Evolutionary conservation across 2,888 invertebrate species (phyloP).

Genomic region (Epinotia demarniana): DNA sequence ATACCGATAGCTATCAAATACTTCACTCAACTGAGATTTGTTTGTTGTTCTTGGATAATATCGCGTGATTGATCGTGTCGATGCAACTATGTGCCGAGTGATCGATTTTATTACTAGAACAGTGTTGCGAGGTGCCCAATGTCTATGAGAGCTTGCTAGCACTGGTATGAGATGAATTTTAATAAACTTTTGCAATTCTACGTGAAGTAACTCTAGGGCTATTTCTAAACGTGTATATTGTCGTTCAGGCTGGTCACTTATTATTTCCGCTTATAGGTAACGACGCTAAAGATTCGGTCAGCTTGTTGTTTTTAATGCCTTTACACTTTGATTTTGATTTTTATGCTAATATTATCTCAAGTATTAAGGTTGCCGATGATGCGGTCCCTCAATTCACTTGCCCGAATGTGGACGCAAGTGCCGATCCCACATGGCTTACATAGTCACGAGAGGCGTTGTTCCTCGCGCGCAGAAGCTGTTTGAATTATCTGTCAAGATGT

Average conservation of each 20-base stretch:
- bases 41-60: slow-evolving; percentile 34
- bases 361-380: no score
- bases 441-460: no score
- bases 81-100: slow-evolving; percentile 45
- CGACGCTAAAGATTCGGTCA: not conserved
- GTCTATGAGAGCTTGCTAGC: slow-evolving; percentile 51
- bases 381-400: no score
- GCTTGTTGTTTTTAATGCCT: no score
- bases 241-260: not conserved
- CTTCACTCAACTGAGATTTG: slow-evolving; percentile 38
- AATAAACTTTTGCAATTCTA: slow-evolving; percentile 49
- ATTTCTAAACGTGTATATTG: slow-evolving; percentile 2
- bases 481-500: no score
- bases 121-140: slow-evolving; percentile 53
- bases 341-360: no score
- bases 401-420: no score
- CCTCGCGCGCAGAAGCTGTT: no score
- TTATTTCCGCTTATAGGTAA: not conserved
- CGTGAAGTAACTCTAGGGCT: slow-evolving; percentile 17
- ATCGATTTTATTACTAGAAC: slow-evolving; percentile 47
- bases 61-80: slow-evolving; percentile 38
- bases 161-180: slow-evolving; percentile 32
- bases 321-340: no score
- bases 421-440: no score
- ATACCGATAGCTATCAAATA: slow-evolving; percentile 35